phyloP scores from a whole-genome alignment of 2,113 vertebrate genomes.

The Pseudorhombus dupliciocellatus region DNA sequence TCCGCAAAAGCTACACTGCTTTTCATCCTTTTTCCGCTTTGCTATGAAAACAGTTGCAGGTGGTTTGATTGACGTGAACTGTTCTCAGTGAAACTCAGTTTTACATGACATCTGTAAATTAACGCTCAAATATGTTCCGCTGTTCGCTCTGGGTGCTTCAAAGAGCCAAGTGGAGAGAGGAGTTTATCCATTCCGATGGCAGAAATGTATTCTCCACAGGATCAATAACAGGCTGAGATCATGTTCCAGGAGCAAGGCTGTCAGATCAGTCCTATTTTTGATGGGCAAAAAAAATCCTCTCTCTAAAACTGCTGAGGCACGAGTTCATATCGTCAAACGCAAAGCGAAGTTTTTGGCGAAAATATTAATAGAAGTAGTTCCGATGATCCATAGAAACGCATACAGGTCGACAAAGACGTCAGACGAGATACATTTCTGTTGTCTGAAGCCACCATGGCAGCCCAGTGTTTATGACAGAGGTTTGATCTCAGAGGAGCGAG shows the following conservation, averaged over 20 bases:
- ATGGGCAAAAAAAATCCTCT: slow-evolving; percentile 3
- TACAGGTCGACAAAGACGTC: not conserved
- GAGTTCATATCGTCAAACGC: slow-evolving; percentile 4
- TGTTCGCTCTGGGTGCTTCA: not conserved
- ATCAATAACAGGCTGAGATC: slow-evolving; percentile 20
- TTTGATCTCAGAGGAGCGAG: slow-evolving; percentile 38
- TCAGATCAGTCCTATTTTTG: slow-evolving; percentile 37
- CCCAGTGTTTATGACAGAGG: not conserved
- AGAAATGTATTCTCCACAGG: slow-evolving; percentile 6
- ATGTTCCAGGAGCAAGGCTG: not conserved
- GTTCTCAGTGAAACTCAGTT: not conserved
- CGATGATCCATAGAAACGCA: slow-evolving; percentile 13
- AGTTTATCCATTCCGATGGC: not conserved
- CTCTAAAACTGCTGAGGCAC: slow-evolving; percentile 9
- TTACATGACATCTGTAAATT: slow-evolving; percentile 2
- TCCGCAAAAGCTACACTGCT: not conserved
- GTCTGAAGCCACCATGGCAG: slow-evolving; percentile 2
- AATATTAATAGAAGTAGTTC: slow-evolving; percentile 15
- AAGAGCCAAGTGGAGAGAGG: not conserved
- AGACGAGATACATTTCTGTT: slow-evolving; percentile 9
- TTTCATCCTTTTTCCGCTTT: slow-evolving; percentile 17
- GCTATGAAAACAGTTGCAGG: slow-evolving; percentile 6
- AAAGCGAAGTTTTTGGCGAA: not conserved
- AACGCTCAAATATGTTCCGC: slow-evolving; percentile 4
- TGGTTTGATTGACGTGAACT: not conserved